Evolutionary conservation across 2,113 vertebrate species (phyloP).

Genomic region (Stigmatopora argus): DNA sequence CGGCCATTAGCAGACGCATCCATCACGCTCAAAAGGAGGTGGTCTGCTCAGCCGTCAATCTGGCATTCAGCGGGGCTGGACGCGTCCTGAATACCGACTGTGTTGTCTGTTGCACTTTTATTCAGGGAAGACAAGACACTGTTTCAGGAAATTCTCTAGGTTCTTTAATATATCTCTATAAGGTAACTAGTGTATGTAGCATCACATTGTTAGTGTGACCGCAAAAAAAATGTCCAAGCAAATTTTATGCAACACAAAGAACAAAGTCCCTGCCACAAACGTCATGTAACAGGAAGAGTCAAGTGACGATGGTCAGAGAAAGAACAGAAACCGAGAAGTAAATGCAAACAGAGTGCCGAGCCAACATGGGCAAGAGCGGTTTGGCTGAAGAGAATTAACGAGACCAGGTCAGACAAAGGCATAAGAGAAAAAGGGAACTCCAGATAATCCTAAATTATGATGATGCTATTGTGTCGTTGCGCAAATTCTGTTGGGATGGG

Average conservation of each 20-base stretch:
- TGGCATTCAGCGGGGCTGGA: conserved; percentile 45
- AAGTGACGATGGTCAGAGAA: too few relatives aligned
- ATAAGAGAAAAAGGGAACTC: background rate
- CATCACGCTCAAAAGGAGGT: conserved; percentile 32
- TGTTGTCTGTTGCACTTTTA: conserved; percentile 35
- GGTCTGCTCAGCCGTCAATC: conserved; percentile 42
- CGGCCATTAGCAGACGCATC: conserved; percentile 42
- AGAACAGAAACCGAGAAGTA: too few relatives aligned
- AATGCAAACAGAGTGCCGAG: too few relatives aligned
- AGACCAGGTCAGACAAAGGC: background rate
- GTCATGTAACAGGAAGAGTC: too few relatives aligned
- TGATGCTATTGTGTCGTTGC: background rate
- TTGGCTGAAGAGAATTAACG: background rate
- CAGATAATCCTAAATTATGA: background rate
- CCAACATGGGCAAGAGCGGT: too few relatives aligned
- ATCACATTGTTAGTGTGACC: too few relatives aligned
- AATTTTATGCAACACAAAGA: too few relatives aligned
- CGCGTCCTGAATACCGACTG: conserved; percentile 56
- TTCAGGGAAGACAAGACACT: conserved; percentile 5
- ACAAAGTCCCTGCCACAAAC: too few relatives aligned
- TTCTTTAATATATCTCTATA: background rate
- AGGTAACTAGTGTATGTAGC: background rate
- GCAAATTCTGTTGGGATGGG: conserved; percentile 16
- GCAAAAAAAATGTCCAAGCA: too few relatives aligned
- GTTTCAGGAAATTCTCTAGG: background rate